Evolutionary conservation across 2,888 invertebrate species (phyloP), one percentile per base, ranked within the genome.

Genomic region (Lepidonotus clava): DNA sequence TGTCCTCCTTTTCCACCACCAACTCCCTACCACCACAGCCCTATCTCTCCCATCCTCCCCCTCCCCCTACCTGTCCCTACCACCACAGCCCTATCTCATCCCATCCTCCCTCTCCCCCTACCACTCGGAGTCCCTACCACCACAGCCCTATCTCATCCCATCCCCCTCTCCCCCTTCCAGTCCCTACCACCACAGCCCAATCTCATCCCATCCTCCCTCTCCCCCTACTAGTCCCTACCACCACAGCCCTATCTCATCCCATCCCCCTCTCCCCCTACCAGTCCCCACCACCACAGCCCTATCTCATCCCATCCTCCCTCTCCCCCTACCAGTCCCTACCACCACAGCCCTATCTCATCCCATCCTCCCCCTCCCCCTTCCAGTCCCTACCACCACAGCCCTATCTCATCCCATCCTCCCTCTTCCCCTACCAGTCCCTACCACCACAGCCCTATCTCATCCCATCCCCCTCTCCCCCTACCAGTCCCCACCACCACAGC

Each of bases 391-490:
- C 21, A 11, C 21, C 51, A 51, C 21, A 51, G 14, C 71, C 71
- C 28, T 28, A 8, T n/a, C 66, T 28, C 71, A 71, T 36, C 36
- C n/a, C n/a, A 8, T 36, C 6, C 71, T n/a, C 38, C 28, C 34
- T 32, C 71, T n/a, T 71, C 46, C 80, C 28, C 80, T 2, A 24
- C 77, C 80, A 46, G 28, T 21, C 80, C 21, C n/a, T n/a, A n/a
- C n/a, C n/a, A n/a, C n/a, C n/a, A n/a, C n/a, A n/a, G n/a, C n/a
- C n/a, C n/a, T n/a, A 51, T 36, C 28, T 67, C 21, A 5, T 28
- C 77, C 80, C 32, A 8, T 28, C 46, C 41, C 8, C 80, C 80
- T n/a, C 8, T 24, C 80, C 41, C 24, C 4, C 66, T 8, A 6
- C 28, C 80, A 46, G 28, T 21, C 80, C 21, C n/a, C n/a, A n/a